phyloP scores from a whole-genome alignment of 2,113 vertebrate genomes.

The Amia ocellicauda region DNA sequence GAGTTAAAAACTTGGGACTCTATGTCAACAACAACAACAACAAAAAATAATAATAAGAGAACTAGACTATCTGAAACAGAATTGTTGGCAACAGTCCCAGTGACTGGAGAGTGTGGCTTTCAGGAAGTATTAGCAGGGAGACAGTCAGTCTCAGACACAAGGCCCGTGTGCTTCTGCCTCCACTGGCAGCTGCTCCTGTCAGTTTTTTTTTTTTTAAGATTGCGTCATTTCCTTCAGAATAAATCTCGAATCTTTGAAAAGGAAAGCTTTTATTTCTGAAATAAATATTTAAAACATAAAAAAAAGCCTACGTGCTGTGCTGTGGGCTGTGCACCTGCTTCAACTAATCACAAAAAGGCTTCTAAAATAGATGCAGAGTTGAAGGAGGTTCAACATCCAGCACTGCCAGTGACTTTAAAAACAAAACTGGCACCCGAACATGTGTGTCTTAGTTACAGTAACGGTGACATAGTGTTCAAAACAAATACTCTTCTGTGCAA shows the following conservation, averaged over 20 bases:
- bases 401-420: background rate
- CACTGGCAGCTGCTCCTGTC: slow-evolving; percentile 1
- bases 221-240: background rate
- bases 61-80: background rate
- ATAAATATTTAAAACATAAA: background rate
- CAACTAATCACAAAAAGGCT: background rate
- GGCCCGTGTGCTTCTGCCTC: background rate
- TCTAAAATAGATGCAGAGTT: slow-evolving; percentile 19
- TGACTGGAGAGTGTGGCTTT: slow-evolving; percentile 2
- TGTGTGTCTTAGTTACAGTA: no score
- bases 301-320: background rate
- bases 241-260: background rate
- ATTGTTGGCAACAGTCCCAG: background rate
- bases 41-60: no score
- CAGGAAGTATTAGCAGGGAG: background rate
- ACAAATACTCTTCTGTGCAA: no score
- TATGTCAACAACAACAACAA: no score
- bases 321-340: slow-evolving; percentile 9
- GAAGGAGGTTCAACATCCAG: background rate
- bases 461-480: no score
- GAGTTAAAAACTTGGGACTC: no score
- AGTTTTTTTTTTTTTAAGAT: background rate
- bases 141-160: slow-evolving; percentile 3
- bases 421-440: background rate
- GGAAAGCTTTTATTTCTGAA: background rate